Evolutionary conservation across 1,140 invertebrate genomes (phyloP).

Genomic region (Caenorhabditis latens): DNA sequence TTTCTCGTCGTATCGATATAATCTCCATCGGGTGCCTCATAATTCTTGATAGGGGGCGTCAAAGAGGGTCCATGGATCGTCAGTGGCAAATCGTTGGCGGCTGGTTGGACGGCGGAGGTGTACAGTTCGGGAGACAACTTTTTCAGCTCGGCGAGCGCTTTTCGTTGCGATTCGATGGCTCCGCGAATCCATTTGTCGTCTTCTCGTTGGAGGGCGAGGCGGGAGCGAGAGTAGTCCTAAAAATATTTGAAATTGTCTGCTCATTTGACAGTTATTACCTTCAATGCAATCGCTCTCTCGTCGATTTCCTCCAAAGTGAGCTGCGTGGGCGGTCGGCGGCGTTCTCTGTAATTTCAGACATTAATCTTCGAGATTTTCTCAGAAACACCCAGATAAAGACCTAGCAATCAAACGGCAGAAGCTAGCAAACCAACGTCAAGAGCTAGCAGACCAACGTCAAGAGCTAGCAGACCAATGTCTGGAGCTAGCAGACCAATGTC

Average conservation of each 20-base stretch:
- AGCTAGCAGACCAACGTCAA: no score
- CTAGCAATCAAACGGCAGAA: no score
- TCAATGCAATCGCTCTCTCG: slow-evolving; percentile 67
- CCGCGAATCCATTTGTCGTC: slow-evolving; percentile 71
- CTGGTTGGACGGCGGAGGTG: slow-evolving; percentile 76
- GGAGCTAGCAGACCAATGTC: no score
- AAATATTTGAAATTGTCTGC: background rate
- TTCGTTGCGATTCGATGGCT: slow-evolving; percentile 69
- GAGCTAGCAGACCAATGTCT: background rate
- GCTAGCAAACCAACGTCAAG: no score
- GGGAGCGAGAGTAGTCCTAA: slow-evolving; percentile 67
- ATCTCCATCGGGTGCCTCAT: slow-evolving; percentile 78
- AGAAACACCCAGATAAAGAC: no score
- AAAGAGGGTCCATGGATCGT: slow-evolving; percentile 74
- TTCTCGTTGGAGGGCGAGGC: slow-evolving; percentile 58
- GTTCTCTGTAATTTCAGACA: slow-evolving; percentile 67
- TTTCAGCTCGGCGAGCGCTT: slow-evolving; percentile 75
- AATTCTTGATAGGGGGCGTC: slow-evolving; percentile 77
- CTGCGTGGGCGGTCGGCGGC: slow-evolving; percentile 55
- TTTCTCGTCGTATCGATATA: slow-evolving; percentile 77
- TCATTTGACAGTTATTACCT: slow-evolving; percentile 52
- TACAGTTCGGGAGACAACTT: slow-evolving; percentile 78
- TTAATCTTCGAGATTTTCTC: background rate
- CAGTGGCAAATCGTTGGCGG: slow-evolving; percentile 72
- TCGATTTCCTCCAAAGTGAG: slow-evolving; percentile 61